Conservation (phyloP, 2,888 invertebrate genomes). For the Aphidoletes aphidimyza region DNA sequence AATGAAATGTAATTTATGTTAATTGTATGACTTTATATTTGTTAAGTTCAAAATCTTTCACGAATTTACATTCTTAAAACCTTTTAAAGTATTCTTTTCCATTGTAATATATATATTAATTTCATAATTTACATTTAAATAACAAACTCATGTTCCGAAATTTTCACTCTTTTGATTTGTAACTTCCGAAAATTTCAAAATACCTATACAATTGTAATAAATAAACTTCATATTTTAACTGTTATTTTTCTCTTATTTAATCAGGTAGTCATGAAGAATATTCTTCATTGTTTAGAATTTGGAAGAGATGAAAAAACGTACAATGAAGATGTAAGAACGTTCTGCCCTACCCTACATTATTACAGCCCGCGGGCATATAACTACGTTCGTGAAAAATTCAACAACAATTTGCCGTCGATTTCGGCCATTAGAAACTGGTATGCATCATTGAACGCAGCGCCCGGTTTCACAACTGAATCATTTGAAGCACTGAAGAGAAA, state of each 20-base stretch:
- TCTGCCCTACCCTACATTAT: background rate
- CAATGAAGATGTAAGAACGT: background rate
- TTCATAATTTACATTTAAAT: too few relatives aligned
- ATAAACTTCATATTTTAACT: background rate
- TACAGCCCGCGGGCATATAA: background rate
- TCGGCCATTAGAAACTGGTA: conserved; percentile 5
- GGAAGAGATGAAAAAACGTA: background rate
- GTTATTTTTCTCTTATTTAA: background rate
- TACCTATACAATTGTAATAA: background rate
- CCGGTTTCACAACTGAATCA: background rate
- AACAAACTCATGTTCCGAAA: too few relatives aligned
- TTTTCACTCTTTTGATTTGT: too few relatives aligned
- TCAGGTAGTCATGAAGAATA: background rate
- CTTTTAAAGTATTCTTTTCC: too few relatives aligned
- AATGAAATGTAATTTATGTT: too few relatives aligned
- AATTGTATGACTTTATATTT: too few relatives aligned
- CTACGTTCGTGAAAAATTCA: background rate
- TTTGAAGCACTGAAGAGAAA: background rate
- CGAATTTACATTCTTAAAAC: too few relatives aligned
- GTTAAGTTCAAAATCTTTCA: too few relatives aligned
- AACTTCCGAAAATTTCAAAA: too few relatives aligned
- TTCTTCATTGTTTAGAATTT: background rate
- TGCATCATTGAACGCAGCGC: background rate
- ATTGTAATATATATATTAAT: too few relatives aligned
- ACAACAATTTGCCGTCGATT: background rate